A percentile compares a stretch with the other conserved stretches of the same genome.
Evolutionary conservation across 2,797 vertebrate species (phyloP).

Genomic region (Channa striata): DNA sequence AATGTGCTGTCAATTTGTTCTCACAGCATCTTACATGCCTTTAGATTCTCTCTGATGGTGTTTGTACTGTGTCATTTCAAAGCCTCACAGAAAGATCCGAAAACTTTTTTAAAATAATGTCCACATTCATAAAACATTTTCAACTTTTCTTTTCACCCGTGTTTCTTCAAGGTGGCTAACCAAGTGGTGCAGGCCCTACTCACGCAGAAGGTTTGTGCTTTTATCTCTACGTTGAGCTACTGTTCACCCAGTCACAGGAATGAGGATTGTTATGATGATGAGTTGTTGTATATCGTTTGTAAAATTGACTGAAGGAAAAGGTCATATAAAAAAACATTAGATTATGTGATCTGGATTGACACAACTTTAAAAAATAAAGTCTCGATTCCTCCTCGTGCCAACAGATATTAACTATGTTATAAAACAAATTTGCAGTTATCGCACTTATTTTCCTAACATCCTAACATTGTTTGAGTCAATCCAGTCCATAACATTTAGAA

Average conservation of each 20-base stretch:
- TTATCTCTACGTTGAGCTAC: conserved; percentile 2
- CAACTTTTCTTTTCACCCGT: not conserved
- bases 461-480: no score
- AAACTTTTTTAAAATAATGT: not conserved
- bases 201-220: conserved; percentile 90
- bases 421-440: no score
- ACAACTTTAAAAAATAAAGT: no score
- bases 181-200: conserved; percentile 95
- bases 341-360: no score
- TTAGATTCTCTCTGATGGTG: conserved; percentile 35
- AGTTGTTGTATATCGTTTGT: not conserved
- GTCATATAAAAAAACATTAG: no score
- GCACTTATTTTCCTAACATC: no score
- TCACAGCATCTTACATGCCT: conserved; percentile 18
- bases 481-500: no score
- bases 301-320: no score
- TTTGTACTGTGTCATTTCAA: conserved; percentile 5
- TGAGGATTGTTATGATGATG: not conserved
- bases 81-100: conserved; percentile 3
- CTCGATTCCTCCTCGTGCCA: no score
- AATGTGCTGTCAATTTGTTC: conserved; percentile 53
- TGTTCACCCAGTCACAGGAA: conserved; percentile 5
- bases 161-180: conserved; percentile 89
- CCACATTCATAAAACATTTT: not conserved
- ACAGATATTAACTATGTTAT: no score